A percentile compares a stretch with the other conserved stretches of the same genome.
Evolutionary conservation across 2,888 invertebrate genomes (phyloP).

Genomic region (Myathropa florea): DNA sequence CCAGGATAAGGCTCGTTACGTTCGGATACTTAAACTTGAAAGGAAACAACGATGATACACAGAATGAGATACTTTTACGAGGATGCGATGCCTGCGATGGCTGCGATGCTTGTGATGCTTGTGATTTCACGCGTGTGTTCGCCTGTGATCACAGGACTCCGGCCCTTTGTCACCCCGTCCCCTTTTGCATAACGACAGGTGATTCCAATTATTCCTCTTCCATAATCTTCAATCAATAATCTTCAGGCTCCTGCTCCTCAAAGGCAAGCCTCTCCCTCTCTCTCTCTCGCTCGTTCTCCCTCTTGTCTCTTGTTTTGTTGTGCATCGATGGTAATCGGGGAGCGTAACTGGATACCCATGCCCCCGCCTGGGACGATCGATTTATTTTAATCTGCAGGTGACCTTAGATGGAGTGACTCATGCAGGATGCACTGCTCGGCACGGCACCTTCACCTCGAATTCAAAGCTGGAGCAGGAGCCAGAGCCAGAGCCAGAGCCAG

Average conservation of each 20-base stretch:
- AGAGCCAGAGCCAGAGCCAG: no score
- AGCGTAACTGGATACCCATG: not conserved
- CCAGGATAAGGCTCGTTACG: conserved; percentile 55
- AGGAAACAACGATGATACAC: conserved; percentile 14
- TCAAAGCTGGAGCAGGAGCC: no score
- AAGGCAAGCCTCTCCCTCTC: not conserved
- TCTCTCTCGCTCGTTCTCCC: no score
- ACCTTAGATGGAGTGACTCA: conserved; percentile 42
- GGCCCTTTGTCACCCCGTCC: not conserved
- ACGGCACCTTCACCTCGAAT: conserved; percentile 58
- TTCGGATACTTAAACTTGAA: conserved; percentile 60
- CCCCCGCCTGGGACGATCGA: conserved; percentile 35
- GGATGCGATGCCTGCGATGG: no score
- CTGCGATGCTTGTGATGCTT: conserved; percentile 15
- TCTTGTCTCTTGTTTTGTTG: not conserved
- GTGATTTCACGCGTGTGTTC: conserved; percentile 17
- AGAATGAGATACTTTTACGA: conserved; percentile 10
- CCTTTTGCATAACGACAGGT: conserved; percentile 1
- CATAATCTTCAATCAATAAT: conserved; percentile 44
- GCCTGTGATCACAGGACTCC: not conserved
- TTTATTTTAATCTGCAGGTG: conserved; percentile 53
- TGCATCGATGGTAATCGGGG: not conserved
- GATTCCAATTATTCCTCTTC: conserved; percentile 33
- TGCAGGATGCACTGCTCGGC: conserved; percentile 9
- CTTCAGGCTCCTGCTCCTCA: not conserved